Percentiles rank a stretch among this genome's conserved stretches.
Conservation (phyloP, 2,888 invertebrate species). For the Brassicogethes aeneus region DNA sequence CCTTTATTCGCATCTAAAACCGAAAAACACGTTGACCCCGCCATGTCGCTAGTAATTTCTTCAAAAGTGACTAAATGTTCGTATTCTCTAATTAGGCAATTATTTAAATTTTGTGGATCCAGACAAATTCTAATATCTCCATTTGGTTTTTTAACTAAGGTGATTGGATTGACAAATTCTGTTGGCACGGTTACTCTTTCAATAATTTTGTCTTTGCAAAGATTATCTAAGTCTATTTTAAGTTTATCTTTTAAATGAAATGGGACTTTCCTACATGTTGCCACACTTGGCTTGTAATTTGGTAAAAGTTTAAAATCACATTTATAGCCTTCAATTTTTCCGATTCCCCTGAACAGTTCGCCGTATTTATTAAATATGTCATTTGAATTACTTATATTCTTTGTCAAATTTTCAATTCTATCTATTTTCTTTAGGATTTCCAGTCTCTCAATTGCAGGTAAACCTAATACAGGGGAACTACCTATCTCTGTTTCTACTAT, state of each 20-base stretch:
- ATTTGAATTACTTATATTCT: background rate
- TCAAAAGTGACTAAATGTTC: constrained; percentile 20
- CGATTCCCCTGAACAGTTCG: constrained; percentile 1
- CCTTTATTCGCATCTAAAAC: no score
- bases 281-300: background rate
- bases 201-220: background rate
- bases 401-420: background rate
- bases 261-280: no score
- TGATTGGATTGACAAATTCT: background rate
- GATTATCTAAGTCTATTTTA: background rate
- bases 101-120: constrained; percentile 26
- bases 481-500: background rate
- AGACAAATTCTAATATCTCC: constrained; percentile 23
- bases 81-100: constrained; percentile 18
- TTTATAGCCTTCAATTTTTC: background rate
- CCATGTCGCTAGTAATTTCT: constrained; percentile 18
- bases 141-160: constrained; percentile 12
- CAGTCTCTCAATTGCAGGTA: background rate
- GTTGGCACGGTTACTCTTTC: background rate
- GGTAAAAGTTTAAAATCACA: background rate
- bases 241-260: no score
- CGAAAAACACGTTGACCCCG: no score
- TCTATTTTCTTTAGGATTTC: background rate
- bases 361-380: background rate
- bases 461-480: background rate